Base-by-base conservation (phyloP, 2,888 invertebrate genomes). In the Cryptus armator region DNA sequence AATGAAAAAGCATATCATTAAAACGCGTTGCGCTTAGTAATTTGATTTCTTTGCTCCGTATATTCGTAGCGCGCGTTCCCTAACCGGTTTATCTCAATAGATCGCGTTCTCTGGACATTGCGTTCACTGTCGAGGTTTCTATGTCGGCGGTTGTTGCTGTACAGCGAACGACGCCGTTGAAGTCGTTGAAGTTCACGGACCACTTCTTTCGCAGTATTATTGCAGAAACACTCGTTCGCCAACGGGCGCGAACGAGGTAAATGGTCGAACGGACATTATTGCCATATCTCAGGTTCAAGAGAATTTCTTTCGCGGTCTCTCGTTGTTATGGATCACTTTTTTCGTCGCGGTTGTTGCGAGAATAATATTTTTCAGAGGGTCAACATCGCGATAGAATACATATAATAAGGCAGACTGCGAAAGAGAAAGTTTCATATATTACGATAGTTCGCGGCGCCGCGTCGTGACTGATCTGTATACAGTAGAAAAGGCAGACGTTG, bases 81-180 rank as follows among this genome's bases (percentile, higher is more conserved):
- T 83, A 88, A 91, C 91, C 89, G 90, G 91, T 90, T 92, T 90
- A 82, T 86, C 83, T 87, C 83, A 81, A 86, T 82, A 84, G 86
- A 87, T 90, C 86, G 88, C 85, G 86, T 83, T 79, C 87, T 83
- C 85, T 68, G 81, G 83, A 79, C 85, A 81, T 87, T 85, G 78
- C 89, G 85, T 89, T 91, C 91, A 91, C 90, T 91, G 90, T 85
- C 91, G 90, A 91, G 90, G 90, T 89, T 89, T 88, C 83, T 80
- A 84, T 76, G 87, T 76, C 78, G 75, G 51, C 16, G 48, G 5
- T 29, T 14, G 14, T 51, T 19, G 56, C 24, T 53, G 37, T 32
- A 51, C n/a, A 56, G 62, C n/a, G 16, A 14, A 67, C 3, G 12
- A 44, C n/a, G 56, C 44, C 12, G 67, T 51, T 68, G 9, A 44